phyloP scores from a whole-genome alignment of 2,797 vertebrate species.

The Mionectes olivaceus region DNA sequence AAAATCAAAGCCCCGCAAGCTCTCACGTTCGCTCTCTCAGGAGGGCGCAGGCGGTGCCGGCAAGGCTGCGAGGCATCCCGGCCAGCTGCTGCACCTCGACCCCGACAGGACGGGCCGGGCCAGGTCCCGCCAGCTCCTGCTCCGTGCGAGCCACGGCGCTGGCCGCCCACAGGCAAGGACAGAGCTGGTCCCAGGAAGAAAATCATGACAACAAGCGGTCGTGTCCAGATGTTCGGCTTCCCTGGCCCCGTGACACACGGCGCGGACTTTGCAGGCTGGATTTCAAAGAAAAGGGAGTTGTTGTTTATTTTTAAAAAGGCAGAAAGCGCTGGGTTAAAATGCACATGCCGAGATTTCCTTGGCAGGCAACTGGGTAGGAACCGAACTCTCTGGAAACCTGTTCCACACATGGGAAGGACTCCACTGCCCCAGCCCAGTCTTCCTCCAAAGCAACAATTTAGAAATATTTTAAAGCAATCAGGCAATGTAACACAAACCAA shows the following conservation, averaged over 20 bases:
- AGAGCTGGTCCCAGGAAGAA: neutral
- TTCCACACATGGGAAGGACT: fast-evolving
- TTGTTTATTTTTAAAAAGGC: neutral
- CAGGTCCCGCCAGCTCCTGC: neutral
- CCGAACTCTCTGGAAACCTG: neutral
- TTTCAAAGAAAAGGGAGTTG: neutral
- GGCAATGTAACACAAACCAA: neutral
- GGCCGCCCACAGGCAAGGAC: neutral
- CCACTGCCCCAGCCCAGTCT: neutral
- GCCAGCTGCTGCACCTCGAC: neutral
- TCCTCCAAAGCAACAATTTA: neutral
- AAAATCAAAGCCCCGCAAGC: neutral
- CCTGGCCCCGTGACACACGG: neutral
- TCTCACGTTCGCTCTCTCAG: neutral
- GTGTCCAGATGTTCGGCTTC: neutral
- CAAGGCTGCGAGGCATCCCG: neutral
- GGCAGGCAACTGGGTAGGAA: neutral
- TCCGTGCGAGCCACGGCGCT: neutral
- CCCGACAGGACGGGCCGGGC: neutral
- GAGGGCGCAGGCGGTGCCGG: neutral
- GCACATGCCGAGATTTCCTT: neutral
- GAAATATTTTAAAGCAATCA: neutral
- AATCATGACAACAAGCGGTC: neutral
- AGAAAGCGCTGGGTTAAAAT: neutral
- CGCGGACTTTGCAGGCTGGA: neutral